Evolutionary conservation across 2,797 vertebrate species (phyloP), one percentile per base, ranked within the genome.

Genomic region (Kryptopterus vitreolus): DNA sequence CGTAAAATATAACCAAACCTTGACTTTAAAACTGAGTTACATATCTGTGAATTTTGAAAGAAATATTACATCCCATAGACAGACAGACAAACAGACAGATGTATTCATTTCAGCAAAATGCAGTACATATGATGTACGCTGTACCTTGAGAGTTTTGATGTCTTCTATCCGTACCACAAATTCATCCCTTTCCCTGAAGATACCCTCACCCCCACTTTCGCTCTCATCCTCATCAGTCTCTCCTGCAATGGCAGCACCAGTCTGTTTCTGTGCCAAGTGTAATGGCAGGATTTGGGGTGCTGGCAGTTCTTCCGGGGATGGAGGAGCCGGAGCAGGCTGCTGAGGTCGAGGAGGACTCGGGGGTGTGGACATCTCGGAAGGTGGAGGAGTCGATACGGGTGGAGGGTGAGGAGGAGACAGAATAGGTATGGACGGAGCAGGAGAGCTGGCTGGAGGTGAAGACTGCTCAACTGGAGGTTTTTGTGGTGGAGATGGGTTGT

Each of bases 171-270:
- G 94, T 81, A 98, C 95, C 81, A 97, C 96, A 78, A 98, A 98
- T 88, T 98, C 96, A 7, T 98, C 96, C 4, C 96, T 92, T 83
- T 97, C 95, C 3, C 96, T 92, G 88, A 97, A 97, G 89, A 97
- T 97, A n/a, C 96, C 96, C 85, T 97, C 96, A 0, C 96, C 96
- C 0, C 95, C 95, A 0, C 96, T 98, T 89, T 97, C 96, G 0
- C 94, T 95, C 8, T 96, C 95, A 50, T 97, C 96, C 81, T 97
- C 96, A 16, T 96, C 96, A 0, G 96, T 97, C 89, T 97, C 96
- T 20, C 96, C 96, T 29, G 94, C 95, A 0, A 98, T 95, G 46
- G 96, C 96, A 0, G 95, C 96, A 0, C 95, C 94, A 50, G 94
- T 95, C 87, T 97, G 96, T 84, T 96, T 96, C 93, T 96, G 95